Base-by-base conservation (phyloP, 2,797 vertebrate genomes). In the Brachyalestes nurse region DNA sequence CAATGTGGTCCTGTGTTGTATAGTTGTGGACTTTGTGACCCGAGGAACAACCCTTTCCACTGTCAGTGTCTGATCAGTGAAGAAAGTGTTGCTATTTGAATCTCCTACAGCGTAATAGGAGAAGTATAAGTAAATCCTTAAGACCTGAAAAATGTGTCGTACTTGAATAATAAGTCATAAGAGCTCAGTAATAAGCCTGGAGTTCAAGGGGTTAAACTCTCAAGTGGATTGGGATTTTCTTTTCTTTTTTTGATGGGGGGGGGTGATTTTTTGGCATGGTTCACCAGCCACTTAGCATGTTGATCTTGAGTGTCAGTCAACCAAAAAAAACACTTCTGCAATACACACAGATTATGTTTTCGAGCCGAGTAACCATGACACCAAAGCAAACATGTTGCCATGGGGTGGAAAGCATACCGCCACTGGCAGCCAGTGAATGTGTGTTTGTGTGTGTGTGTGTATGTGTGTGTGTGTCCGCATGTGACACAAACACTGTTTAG, bases 331-430 rank as follows among this genome's bases (percentile, higher is more conserved):
- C 77, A 74, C 58, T 49, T 75, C 66, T 67, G 61, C 72, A 55
- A 8, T 80, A 64, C 87, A 91, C 90, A 89, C 83, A 88, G 86
- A 92, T 92, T 89, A 88, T 92, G 91, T 93, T 91, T 93, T 92
- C 90, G 83, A 88, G 74, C 76, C 82, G 78, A 72, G 93, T 92
- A 89, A 87, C 92, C 89, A 93, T 90, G 93, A 88, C 14, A 91
- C 90, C 73, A 84, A 85, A 86, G 86, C 86, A 90, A 89, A 90
- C 88, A 78, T 75, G 75, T 83, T 55, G 82, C 58, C 80, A 51
- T 69, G 81, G 60, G 76, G 71, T 82, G 82, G 42, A 60, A 53
- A n/a, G 66, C 75, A 58, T 51, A 66, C 72, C 72, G 53, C 40
- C 40, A 42, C 40, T 42, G 40, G 40, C 71, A 28, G 28, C 57